Base-by-base conservation (phyloP, 2,113 vertebrate genomes). In the Typhlomys cinereus region DNA sequence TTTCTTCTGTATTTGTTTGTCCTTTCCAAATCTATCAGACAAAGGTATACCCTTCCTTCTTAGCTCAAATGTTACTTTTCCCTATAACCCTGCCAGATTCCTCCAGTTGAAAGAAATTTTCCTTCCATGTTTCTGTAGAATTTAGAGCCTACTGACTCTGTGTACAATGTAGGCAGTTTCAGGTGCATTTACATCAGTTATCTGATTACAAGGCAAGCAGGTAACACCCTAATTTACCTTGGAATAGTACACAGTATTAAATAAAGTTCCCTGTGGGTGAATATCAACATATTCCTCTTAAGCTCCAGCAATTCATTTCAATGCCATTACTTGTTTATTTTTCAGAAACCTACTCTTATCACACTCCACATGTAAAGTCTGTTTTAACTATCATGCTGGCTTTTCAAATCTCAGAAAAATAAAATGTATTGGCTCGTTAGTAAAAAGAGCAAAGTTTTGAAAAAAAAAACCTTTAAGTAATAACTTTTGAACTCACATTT, bases 271-370 rank as follows among this genome's bases (percentile, higher is more conserved):
- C 21, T 78, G 11, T 0, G 31, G 6, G 18, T 73, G 39, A 18
- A 71, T 90, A 73, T 61, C 54, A 90, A 44, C 34, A 88, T 80
- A 34, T 85, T 73, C 67, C 80, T 59, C 73, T 84, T 92, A 82
- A 90, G 36, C 73, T 90, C 48, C 64, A 64, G 7, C 82, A 69
- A 81, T 88, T 92, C 39, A 83, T 14, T 41, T 93, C 29, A 61
- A 44, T 76, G 17, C 62, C 67, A 78, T 90, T 50, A 92, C 50
- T 57, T 88, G 34, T 87, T 48, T 78, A 13, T n/a, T 95, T 90
- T 79, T 76, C 48, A 90, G 48, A 57, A n/a, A 34, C 39, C 34
- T 5, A 71, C 1, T 46, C 3, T 78, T 57, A 66, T 71, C 3
- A 48, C 3, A 48, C 20, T 3, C 1, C 29, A 59, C 70, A 48